Evolutionary conservation across 1,140 invertebrate species (phyloP).

Genomic region (Ceratina australensis): DNA sequence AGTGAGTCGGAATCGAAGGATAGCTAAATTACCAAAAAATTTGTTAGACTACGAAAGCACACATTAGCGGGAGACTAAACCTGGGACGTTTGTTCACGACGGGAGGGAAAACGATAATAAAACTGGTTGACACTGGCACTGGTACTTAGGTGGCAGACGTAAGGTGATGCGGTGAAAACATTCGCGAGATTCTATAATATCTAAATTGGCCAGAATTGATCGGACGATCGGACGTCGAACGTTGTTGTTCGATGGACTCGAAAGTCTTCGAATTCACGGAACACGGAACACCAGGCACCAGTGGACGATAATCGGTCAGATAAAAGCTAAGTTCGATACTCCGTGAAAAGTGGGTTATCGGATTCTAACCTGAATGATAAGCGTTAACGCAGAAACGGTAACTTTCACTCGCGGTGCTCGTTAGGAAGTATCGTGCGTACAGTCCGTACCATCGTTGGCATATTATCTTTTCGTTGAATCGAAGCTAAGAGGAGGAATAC

Average conservation of each 20-base stretch:
- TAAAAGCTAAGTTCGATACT: neutral
- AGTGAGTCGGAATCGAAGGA: neutral
- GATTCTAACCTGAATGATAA: constrained; percentile 70
- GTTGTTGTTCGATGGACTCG: neutral
- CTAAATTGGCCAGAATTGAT: neutral
- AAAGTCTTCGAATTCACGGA: neutral
- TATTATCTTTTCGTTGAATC: constrained; percentile 15
- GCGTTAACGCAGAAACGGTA: constrained; percentile 27
- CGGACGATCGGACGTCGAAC: too few species aligned
- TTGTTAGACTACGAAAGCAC: too few species aligned
- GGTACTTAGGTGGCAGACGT: too few species aligned
- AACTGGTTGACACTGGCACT: neutral
- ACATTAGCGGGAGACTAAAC: neutral
- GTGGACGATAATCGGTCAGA: neutral
- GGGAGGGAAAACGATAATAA: neutral
- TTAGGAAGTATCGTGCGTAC: constrained; percentile 9
- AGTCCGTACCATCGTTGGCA: constrained; percentile 33
- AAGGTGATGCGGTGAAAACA: neutral
- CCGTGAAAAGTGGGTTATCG: constrained; percentile 68
- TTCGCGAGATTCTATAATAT: neutral
- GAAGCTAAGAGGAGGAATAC: constrained; percentile 24
- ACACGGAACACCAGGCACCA: neutral
- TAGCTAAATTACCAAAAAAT: neutral
- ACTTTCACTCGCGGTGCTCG: constrained; percentile 28
- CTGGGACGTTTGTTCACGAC: too few species aligned